A percentile compares a stretch with the other conserved stretches of the same genome.
Conservation (phyloP, 2,113 vertebrate genomes). For the Phyllostomus hastatus region DNA sequence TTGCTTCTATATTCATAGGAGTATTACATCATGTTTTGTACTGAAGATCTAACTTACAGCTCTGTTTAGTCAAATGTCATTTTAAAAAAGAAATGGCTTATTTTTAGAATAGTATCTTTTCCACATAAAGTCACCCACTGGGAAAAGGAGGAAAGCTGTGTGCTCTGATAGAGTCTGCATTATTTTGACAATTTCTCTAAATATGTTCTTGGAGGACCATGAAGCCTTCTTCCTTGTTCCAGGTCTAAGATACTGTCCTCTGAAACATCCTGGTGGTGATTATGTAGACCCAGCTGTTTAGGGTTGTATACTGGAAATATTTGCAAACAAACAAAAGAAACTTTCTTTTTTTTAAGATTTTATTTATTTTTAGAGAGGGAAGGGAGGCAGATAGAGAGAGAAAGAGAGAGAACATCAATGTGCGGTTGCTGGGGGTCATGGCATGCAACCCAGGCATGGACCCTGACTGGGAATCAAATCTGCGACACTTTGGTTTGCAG, state of each 20-base stretch:
- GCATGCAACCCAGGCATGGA: too few relatives aligned
- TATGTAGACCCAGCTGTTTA: background rate
- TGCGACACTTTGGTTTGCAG: too few relatives aligned
- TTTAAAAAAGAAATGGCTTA: background rate
- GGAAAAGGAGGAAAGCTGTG: background rate
- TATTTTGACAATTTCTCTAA: background rate
- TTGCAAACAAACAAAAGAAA: conserved; percentile 5
- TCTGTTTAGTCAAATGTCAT: background rate
- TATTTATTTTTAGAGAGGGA: too few relatives aligned
- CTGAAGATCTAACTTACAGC: background rate
- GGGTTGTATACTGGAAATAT: conserved; percentile 22
- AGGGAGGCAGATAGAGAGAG: too few relatives aligned
- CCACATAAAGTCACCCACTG: background rate
- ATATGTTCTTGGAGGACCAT: background rate
- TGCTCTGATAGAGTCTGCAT: background rate
- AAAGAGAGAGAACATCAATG: too few relatives aligned
- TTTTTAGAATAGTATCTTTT: conserved; percentile 22
- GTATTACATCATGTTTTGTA: background rate
- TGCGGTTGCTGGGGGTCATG: too few relatives aligned
- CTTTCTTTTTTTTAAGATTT: background rate
- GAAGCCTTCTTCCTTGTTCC: background rate
- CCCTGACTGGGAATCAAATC: too few relatives aligned
- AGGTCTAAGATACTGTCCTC: background rate
- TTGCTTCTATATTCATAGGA: background rate
- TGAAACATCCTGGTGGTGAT: background rate